A percentile compares a stretch with the other conserved stretches of the same genome.
phyloP scores from a whole-genome alignment of 2,888 invertebrate genomes.

The Parasteatoda lunata region DNA sequence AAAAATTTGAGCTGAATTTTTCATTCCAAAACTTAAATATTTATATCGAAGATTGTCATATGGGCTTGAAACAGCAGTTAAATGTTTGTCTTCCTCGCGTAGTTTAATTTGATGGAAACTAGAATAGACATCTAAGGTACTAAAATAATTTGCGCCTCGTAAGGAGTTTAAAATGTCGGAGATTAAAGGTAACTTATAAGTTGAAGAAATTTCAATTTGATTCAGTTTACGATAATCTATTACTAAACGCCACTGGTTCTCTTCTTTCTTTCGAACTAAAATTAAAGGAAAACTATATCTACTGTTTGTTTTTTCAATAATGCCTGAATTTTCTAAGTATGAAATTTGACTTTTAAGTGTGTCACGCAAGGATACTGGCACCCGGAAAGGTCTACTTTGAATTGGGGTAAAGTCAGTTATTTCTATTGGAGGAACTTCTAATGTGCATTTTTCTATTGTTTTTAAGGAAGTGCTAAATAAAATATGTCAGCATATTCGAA shows the following conservation, averaged over 20 bases:
- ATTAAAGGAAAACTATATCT: not conserved
- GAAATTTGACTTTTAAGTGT: not conserved
- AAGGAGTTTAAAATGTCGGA: no score
- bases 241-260: no score
- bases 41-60: slow-evolving; percentile 1
- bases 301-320: not conserved
- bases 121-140: slow-evolving; percentile 9
- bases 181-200: not conserved
- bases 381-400: not conserved
- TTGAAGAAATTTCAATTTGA: not conserved
- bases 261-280: no score
- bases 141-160: no score
- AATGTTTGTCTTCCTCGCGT: slow-evolving; percentile 12
- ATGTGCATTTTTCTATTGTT: slow-evolving; percentile 9
- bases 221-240: no score
- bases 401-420: no score
- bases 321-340: not conserved
- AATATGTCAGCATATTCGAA: slow-evolving; percentile 14
- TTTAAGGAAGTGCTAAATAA: slow-evolving; percentile 2
- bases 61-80: slow-evolving; percentile 9
- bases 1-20: slow-evolving; percentile 15
- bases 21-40: slow-evolving; percentile 15
- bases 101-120: slow-evolving; percentile 13
- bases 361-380: slow-evolving; percentile 2
- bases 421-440: slow-evolving; percentile 10